Conservation (phyloP, 92 coral and sea anemone species). For the Actinernus sp. region DNA sequence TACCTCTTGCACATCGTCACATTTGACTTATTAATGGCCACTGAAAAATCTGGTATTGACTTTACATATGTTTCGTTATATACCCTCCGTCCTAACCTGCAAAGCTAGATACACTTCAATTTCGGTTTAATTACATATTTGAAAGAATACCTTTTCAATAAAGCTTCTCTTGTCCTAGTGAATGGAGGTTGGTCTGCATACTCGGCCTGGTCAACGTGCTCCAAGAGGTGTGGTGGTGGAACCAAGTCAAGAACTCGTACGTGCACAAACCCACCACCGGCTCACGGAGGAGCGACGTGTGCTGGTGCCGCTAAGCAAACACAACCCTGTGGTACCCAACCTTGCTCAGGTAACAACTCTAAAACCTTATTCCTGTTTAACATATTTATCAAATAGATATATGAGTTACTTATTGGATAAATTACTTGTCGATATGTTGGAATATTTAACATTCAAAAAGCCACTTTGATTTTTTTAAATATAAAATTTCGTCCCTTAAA, state of each 20-base stretch:
- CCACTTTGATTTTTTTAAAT: too few relatives aligned
- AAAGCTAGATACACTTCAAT: too few relatives aligned
- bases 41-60: too few relatives aligned
- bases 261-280: slow-evolving; percentile 20
- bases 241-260: slow-evolving; percentile 1
- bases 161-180: slow-evolving; percentile 1
- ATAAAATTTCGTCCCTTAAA: background rate
- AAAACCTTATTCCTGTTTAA: background rate
- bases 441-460: too few relatives aligned
- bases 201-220: slow-evolving; percentile 17
- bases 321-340: background rate
- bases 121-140: too few relatives aligned
- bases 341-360: background rate
- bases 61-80: too few relatives aligned
- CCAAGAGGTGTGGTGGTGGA: slow-evolving; percentile 25
- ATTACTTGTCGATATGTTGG: too few relatives aligned
- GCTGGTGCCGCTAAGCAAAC: slow-evolving; percentile 3
- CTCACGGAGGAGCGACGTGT: slow-evolving; percentile 10
- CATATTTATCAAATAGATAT: background rate
- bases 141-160: too few relatives aligned
- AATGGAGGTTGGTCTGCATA: slow-evolving; percentile 18
- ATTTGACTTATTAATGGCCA: too few relatives aligned
- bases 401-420: background rate
- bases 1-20: too few relatives aligned
- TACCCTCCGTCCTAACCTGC: too few relatives aligned